phyloP scores from a whole-genome alignment of 2,888 invertebrate species.

The Drosophila borborema region DNA sequence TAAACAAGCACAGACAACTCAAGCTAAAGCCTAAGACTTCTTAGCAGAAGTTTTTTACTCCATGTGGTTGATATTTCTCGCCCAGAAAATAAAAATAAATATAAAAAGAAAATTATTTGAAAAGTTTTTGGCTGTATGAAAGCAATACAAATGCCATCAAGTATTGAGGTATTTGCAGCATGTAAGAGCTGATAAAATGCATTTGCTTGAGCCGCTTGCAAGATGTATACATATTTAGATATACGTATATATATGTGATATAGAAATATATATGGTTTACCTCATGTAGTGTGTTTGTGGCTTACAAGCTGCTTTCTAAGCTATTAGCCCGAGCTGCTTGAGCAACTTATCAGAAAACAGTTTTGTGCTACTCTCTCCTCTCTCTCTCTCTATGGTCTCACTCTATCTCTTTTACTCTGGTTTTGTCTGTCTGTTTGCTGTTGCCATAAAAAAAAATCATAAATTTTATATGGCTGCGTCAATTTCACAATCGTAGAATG shows the following conservation, averaged over 20 bases:
- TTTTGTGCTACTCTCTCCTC: constrained; percentile 6
- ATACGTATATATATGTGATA: not conserved
- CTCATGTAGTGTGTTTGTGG: not conserved
- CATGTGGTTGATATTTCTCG: constrained; percentile 25
- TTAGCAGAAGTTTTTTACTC: constrained; percentile 35
- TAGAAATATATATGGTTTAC: not conserved
- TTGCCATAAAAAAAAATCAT: constrained; percentile 56
- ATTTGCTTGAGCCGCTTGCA: constrained; percentile 23
- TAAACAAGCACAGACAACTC: constrained; percentile 54
- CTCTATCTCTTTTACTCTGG: not conserved
- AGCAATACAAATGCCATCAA: constrained; percentile 30
- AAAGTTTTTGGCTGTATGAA: constrained; percentile 66
- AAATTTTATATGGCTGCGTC: constrained; percentile 69
- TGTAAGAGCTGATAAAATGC: constrained; percentile 21
- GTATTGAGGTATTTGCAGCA: constrained; percentile 15
- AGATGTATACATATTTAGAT: not conserved
- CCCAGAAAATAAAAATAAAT: not conserved
- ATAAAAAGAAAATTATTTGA: constrained; percentile 63
- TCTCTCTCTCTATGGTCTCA: not conserved
- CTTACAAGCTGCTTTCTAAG: constrained; percentile 6
- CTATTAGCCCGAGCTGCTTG: constrained; percentile 16
- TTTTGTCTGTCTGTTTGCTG: constrained; percentile 12
- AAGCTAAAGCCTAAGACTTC: constrained; percentile 27
- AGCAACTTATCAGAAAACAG: constrained; percentile 35
- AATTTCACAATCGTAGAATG: constrained; percentile 74